These are phyloP conservation scores for Sterrhoptilus dennistouni DNA, from an alignment of 2,113 vertebrate genomes.

Conservation along the genomic window DNA sequence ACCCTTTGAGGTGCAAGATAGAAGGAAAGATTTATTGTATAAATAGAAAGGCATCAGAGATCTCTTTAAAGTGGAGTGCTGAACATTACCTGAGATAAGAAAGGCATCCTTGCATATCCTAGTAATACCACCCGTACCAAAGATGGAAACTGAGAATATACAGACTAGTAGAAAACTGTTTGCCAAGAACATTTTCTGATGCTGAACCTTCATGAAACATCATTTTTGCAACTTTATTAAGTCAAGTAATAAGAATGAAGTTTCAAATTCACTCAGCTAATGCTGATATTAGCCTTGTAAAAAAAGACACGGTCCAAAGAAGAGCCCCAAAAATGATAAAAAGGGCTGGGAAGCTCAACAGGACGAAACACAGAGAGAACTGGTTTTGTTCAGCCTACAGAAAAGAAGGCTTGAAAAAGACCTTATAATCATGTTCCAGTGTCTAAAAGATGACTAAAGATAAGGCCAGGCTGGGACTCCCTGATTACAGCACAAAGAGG, in stretches of 20 bases:
- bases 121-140: not conserved
- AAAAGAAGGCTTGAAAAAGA: not conserved
- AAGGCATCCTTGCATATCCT: not conserved
- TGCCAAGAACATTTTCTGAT: not conserved
- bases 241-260: not conserved
- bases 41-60: not conserved
- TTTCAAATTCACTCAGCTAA: not conserved
- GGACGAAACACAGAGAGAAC: not conserved
- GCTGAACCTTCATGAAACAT: not conserved
- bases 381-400: not conserved
- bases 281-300: not conserved
- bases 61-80: not conserved
- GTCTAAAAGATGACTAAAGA: not conserved
- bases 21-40: not conserved
- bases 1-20: not conserved
- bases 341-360: not conserved
- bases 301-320: not conserved
- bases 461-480: fast-evolving
- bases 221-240: not conserved
- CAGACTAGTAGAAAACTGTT: not conserved
- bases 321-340: not conserved
- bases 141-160: not conserved
- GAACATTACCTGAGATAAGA: not conserved
- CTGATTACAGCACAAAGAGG: not conserved
- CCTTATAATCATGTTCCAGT: not conserved